Evolutionary conservation across 2,888 invertebrate species (phyloP).

Genomic region (Heliothis peltigera): DNA sequence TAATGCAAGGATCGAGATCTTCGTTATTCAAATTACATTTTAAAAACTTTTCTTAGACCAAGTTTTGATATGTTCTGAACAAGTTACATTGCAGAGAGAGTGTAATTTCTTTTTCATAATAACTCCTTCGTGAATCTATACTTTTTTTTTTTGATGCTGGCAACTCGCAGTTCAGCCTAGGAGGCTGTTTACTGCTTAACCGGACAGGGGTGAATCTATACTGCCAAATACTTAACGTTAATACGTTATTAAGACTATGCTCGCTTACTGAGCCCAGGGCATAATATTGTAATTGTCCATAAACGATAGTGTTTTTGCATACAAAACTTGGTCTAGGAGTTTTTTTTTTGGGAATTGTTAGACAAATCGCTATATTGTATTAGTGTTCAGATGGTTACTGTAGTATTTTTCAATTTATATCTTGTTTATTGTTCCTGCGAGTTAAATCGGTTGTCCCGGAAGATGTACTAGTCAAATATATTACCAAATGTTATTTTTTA

Average conservation of each 20-base stretch:
- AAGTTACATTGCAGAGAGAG: no score
- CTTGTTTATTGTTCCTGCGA: conserved; percentile 49
- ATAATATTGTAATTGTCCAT: no score
- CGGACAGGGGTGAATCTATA: not conserved
- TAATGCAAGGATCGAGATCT: conserved; percentile 34
- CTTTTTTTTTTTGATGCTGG: no score
- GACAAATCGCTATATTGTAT: conserved; percentile 39
- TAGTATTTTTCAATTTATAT: conserved; percentile 36
- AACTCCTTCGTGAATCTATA: not conserved
- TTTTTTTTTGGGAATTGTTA: conserved; percentile 24
- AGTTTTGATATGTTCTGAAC: conserved; percentile 11
- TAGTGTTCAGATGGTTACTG: conserved; percentile 47
- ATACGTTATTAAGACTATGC: no score
- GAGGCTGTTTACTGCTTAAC: no score
- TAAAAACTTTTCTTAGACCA: conserved; percentile 13
- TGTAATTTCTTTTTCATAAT: not conserved
- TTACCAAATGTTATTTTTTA: conserved; percentile 74
- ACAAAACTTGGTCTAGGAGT: conserved; percentile 25
- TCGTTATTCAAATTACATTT: conserved; percentile 5
- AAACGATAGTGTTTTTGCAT: not conserved
- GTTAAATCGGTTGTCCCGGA: conserved; percentile 53
- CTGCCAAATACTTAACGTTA: not conserved
- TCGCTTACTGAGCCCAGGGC: no score
- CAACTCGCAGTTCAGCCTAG: no score
- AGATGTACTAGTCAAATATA: conserved; percentile 76